A percentile compares a stretch with the other conserved stretches of the same genome.
Evolutionary conservation across 2,113 vertebrate species (phyloP).

Genomic region (Astatoreochromis straeleni): DNA sequence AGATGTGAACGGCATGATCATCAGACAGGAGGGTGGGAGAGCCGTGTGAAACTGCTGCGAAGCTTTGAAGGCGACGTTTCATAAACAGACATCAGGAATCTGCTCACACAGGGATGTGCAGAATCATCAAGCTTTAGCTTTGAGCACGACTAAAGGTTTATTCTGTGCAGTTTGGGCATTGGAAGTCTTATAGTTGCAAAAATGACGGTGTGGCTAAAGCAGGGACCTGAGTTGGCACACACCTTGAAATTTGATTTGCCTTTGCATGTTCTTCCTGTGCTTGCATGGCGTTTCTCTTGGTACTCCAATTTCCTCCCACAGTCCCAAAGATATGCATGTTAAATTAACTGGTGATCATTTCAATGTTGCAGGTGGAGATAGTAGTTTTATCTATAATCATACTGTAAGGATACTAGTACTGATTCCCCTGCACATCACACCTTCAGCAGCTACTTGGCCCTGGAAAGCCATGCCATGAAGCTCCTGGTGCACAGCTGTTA

Average conservation of each 20-base stretch:
- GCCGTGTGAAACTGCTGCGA: neutral
- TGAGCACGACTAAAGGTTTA: neutral
- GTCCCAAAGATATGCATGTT: neutral
- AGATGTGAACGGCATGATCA: conserved; percentile 26
- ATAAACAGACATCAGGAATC: conserved; percentile 13
- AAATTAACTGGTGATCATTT: neutral
- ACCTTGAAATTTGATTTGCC: neutral
- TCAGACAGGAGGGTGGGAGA: neutral
- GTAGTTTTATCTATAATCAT: neutral
- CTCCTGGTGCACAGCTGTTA: neutral
- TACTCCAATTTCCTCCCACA: neutral
- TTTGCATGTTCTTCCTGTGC: neutral
- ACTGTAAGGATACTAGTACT: neutral
- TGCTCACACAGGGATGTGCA: neutral
- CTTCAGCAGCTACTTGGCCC: neutral
- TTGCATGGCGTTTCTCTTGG: neutral
- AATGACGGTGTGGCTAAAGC: neutral
- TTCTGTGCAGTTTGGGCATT: rapidly evolving
- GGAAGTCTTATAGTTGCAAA: neutral
- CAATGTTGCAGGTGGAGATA: neutral
- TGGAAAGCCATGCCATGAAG: neutral
- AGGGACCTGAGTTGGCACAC: neutral
- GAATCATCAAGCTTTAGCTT: neutral
- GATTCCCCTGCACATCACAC: neutral
- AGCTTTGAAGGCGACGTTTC: conserved; percentile 2